A percentile compares a stretch with the other conserved stretches of the same genome.
Evolutionary conservation across 2,113 vertebrate species (phyloP).

Genomic region (Tenrec ecaudatus): DNA sequence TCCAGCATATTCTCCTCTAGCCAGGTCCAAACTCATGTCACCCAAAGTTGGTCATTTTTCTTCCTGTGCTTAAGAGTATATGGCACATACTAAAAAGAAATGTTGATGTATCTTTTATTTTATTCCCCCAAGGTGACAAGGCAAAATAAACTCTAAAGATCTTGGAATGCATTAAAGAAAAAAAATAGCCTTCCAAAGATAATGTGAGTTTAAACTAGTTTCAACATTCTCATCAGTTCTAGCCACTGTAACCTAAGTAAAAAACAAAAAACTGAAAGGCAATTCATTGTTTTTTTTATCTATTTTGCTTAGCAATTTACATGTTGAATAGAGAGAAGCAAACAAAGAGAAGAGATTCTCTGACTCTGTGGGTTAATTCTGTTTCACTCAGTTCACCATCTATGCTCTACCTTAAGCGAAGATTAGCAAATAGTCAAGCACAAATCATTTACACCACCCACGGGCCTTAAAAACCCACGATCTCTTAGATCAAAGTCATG

Average conservation of each 20-base stretch:
- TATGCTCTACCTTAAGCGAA: neutral
- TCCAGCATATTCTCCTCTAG: neutral
- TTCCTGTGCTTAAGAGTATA: neutral
- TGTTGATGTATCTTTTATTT: neutral
- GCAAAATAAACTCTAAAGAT: neutral
- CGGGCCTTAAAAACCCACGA: neutral
- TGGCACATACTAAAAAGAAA: neutral
- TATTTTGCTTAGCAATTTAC: constrained; percentile 5
- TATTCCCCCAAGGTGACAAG: neutral
- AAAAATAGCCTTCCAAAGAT: neutral
- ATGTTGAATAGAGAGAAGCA: neutral
- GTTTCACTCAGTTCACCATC: neutral
- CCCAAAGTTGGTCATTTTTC: neutral
- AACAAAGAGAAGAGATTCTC: neutral
- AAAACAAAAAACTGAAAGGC: neutral
- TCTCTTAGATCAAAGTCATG: neutral
- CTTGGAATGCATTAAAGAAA: neutral
- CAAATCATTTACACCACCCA: neutral
- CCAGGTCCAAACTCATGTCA: neutral
- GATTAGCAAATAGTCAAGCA: neutral
- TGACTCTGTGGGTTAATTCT: constrained; percentile 17
- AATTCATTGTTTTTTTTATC: neutral
- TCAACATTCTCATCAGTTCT: neutral
- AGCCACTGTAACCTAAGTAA: neutral
- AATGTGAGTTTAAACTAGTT: neutral